Base-by-base conservation (phyloP, 2,113 vertebrate genomes). In the Aleadryas rufinucha region DNA sequence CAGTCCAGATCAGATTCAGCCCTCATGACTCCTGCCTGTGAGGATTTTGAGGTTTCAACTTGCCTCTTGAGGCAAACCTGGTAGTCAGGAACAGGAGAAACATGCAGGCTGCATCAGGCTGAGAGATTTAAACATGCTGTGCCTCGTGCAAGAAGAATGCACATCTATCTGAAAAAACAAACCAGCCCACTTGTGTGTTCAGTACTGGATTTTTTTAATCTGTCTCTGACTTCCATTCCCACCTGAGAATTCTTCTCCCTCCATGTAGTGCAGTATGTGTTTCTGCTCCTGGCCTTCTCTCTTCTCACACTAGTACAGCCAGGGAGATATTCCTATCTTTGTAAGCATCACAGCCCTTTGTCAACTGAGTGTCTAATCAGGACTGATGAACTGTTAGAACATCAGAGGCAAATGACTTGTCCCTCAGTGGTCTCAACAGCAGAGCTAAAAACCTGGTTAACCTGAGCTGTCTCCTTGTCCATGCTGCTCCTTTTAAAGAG, bases 71-170 rank as follows among this genome's bases (percentile, higher is more conserved):
- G 27, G 27, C 42, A 83, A 75, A 31, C 1, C 3, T 31, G 27
- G 12, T 69, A 66, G 30, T 13, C 26, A 59, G 35, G 59, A 85
- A n/a, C 7, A 71, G 30, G 26, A 87, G 24, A 71, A 71, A 60
- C 8, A 41, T 10, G 13, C 39, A 56, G 27, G 18, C 16, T 63
- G 28, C 0, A 1, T 84, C 28, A 71, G 7, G 18, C 19, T 91
- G 47, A 39, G 30, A 70, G 19, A 15, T 4, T 6, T 28, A 83
- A 72, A 60, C 0, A 1, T 7, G 2, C 9, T 12, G 4, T 56
- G 27, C 19, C 41, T 72, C 33, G 9, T 1, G 2, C 23, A 69
- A 75, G 59, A 69, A 28, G 21, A 53, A 27, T 16, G 5, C 9
- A 10, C 15, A 49, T 53, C 45, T 72, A 2, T 23, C 31, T 66